Base-by-base conservation (phyloP, 2,888 invertebrate species). In the Chloromyia formosa region DNA sequence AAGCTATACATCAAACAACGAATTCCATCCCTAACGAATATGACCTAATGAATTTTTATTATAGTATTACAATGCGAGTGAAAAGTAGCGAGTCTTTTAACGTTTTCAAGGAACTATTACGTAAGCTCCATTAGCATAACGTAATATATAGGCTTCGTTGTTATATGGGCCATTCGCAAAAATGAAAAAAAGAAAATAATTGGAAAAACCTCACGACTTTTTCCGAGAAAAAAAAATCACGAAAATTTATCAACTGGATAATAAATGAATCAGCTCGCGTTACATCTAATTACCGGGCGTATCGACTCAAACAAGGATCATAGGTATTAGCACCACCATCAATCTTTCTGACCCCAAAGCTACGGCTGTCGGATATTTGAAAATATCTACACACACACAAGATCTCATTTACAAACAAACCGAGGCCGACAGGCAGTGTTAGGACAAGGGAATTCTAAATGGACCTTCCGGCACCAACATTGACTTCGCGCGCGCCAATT, bases 271-370 rank as follows among this genome's bases (percentile, higher is more conserved):
- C 56, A 10, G 14, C 56, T 56, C 20, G 56, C 56, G 56, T 18
- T 56, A 56, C 53, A 56, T 69, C 69, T 54, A 27, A 69, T 69
- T 69, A 69, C 16, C 10, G 35, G 12, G 7, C 27, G 40, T 45
- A 54, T 23, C 45, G 35, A 18, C 56, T 69, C 54, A 54, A 16
- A 54, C n/a, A 54, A 69, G 35, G 56, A 54, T 69, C 56, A 18
- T 54, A 20, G 16, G 54, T 23, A 69, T 54, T 53, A 56, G 27
- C 27, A 69, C 16, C 16, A 54, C 18, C 54, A 69, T 69, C n/a
- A 69, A 69, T 69, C 69, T 69, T 69, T 1, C 35, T 27, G 18
- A 69, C 54, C 56, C 40, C 53, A n/a, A 53, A 20, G 23, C 23
- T 23, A 53, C 4, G 54, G 16, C 42, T 49, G 49, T 49, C 49